These are phyloP conservation scores for Nylanderia fulva DNA, from an alignment of 1,140 invertebrate genomes.

Conservation along the genomic window DNA sequence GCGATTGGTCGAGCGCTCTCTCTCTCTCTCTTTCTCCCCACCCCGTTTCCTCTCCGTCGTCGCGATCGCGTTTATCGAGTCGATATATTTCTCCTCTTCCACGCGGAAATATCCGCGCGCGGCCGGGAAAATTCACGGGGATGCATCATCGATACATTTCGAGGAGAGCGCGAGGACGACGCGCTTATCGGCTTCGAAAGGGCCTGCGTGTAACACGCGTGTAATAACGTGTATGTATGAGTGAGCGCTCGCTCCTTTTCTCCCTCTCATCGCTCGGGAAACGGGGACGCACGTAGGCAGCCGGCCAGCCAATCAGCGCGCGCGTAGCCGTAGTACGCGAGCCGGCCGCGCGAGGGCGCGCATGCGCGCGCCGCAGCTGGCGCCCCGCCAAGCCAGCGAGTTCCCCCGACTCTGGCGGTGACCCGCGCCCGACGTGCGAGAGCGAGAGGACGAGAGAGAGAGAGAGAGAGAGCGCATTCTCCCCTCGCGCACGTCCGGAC, in stretches of 20 bases:
- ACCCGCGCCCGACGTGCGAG: slow-evolving; percentile 47
- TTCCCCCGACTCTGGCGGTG: slow-evolving; percentile 43
- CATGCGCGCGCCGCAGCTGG: slow-evolving; percentile 71
- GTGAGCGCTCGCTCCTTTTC: slow-evolving; percentile 3
- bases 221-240: slow-evolving; percentile 12
- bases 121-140: not conserved
- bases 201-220: not conserved
- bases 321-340: slow-evolving; percentile 75
- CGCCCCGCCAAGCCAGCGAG: slow-evolving; percentile 46
- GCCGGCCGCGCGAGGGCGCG: slow-evolving; percentile 78
- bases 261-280: slow-evolving; percentile 61
- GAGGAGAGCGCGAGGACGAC: not conserved
- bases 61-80: slow-evolving; percentile 26
- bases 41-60: not conserved
- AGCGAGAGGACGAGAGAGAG: not conserved
- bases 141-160: slow-evolving; percentile 34
- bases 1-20: slow-evolving; percentile 45
- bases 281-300: slow-evolving; percentile 73
- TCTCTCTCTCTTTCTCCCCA: slow-evolving; percentile 26
- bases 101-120: not conserved
- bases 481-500: slow-evolving; percentile 50
- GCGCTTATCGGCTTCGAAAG: not conserved
- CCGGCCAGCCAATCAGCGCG: slow-evolving; percentile 66
- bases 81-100: slow-evolving; percentile 33
- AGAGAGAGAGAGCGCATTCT: too few relatives aligned